Base-by-base conservation (phyloP, 2,797 vertebrate genomes). In the Ara ararauna region DNA sequence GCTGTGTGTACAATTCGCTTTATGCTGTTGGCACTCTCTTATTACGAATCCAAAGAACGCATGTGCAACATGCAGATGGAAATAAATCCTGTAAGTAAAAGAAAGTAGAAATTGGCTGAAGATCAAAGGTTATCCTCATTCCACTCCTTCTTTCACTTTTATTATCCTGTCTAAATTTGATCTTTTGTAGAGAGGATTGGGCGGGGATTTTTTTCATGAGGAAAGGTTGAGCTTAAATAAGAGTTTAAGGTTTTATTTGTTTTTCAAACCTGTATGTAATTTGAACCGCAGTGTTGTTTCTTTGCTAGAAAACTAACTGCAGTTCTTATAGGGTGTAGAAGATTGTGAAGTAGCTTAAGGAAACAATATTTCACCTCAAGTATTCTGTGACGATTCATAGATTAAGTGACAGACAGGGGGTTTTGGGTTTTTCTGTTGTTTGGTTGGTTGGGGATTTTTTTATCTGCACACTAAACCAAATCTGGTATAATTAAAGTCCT, bases 61-160 rank as follows among this genome's bases (percentile, higher is more conserved):
- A 92, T 95, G 95, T 94, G 91, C 54, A 97, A 93, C 80, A 93
- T 96, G 85, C 96, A 94, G 97, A 88, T 93, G 96, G 95, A 97
- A 98, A 97, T 96, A 97, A 96, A 95, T 94, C 96, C 93, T 97
- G 78, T 96, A 98, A 96, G 98, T 98, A 97, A 95, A 97, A 97
- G 79, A 96, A 94, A 97, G 85, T 91, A 97, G 96, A 97, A 98
- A 97, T 97, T 98, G 97, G 97, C 97, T 82, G 71, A 92, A 97
- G 97, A 98, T 98, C 97, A 98, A 98, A 98, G 95, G 97, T 98
- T 96, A 96, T 60, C 65, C 93, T 97, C 90, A 95, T 97, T 97
- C 95, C 93, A 91, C 88, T 97, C 79, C 94, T 98, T 96, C 95
- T 92, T 96, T 95, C 47, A 58, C 71, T 97, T 98, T 98, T 98